Evolutionary conservation across 2,113 vertebrate species (phyloP).

Genomic region (Sylvietta virens): DNA sequence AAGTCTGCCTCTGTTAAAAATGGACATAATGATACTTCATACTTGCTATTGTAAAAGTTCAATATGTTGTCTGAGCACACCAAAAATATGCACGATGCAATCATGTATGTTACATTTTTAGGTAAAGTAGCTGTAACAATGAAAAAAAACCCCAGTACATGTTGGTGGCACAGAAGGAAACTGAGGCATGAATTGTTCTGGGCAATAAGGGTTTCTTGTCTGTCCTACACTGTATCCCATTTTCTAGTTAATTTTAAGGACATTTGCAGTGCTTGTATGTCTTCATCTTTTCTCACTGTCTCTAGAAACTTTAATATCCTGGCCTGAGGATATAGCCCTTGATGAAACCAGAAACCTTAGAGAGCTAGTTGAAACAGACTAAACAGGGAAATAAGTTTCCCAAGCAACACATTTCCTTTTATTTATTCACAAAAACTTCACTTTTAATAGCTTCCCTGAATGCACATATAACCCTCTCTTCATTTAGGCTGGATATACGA

Average conservation of each 20-base stretch:
- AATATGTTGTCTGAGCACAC: not conserved
- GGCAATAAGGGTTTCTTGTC: not conserved
- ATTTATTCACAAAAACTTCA: not conserved
- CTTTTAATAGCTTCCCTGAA: not conserved
- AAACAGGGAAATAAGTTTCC: not conserved
- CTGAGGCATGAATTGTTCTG: not conserved
- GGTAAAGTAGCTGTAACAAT: not conserved
- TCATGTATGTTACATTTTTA: not conserved
- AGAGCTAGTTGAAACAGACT: not conserved
- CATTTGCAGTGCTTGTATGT: not conserved
- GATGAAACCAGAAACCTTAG: not conserved
- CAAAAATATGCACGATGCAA: not conserved
- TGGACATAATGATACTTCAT: not conserved
- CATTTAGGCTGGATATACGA: not conserved
- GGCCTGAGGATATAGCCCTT: not conserved
- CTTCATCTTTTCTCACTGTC: not conserved
- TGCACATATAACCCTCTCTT: not conserved
- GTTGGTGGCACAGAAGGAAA: not conserved
- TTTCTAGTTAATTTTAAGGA: not conserved
- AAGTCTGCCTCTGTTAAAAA: not conserved
- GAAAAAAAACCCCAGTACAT: not conserved
- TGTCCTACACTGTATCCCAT: not conserved
- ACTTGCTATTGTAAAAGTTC: not conserved
- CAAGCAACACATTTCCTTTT: not conserved
- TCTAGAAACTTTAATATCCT: not conserved